Evolutionary conservation across 30 jellyfish, hydroid and myxozoan genomes (phyloP), one percentile per base, ranked within the genome.

Genomic region (Aurelia aurita complex sp. Pacific): DNA sequence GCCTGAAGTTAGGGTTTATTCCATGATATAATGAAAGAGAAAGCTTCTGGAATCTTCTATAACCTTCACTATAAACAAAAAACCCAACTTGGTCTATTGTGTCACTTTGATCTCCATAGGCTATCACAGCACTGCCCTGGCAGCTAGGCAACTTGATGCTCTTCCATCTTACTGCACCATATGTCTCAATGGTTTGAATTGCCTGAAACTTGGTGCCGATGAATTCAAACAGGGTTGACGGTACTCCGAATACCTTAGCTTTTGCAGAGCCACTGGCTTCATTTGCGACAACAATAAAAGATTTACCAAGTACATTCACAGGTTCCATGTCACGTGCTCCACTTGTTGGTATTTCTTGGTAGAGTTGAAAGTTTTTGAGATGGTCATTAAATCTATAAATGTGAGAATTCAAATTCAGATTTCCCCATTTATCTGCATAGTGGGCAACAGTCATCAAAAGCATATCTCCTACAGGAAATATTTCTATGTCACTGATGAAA

Each of bases 261-360:
- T 77, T 35, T 2, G 46, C 83, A n/a, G 14, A 81, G 42, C 87
- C 92, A 32, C 59, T 33, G 7, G 90, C 96, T 62, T 83, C 97
- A 55, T 83, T 82, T 10, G 97, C 97, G 36, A 92, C 77, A 10
- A 82, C 92, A 13, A 92, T 46, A 82, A 72, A 88, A 66, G 63
- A 71, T 59, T 78, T 88, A 64, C 65, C 74, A 13, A 76, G 32
- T 35, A 87, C 29, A 4, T 46, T 18, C 65, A 92, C 87, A 11
- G 82, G 85, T 65, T 92, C 96, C 10, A 92, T 60, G 64, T 87
- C 97, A 29, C 79, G 79, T 18, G 91, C 97, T 1, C 98, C 98
- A 10, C 57, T 81, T 8, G 97, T 92, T 17, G 91, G 77, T 18
- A 92, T 87, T 9, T 79, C 57, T 77, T 92, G 97, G 46, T 19